Evolutionary conservation across 2,888 invertebrate genomes (phyloP), one percentile per base, ranked within the genome.

Genomic region (Acrocyrtus sp.): DNA sequence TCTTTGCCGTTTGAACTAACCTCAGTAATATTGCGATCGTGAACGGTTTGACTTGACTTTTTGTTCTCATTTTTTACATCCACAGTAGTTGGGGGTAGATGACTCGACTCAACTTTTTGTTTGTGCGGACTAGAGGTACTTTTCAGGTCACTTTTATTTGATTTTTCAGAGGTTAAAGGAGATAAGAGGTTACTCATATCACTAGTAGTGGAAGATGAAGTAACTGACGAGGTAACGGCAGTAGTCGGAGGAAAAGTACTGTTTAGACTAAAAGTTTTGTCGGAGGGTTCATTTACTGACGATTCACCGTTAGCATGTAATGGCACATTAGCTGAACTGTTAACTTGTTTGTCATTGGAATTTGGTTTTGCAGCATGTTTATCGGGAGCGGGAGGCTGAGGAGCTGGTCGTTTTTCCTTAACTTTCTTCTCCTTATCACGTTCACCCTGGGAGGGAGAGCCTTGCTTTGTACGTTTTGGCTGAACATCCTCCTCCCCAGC

Each of bases 331-430:
- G 68, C 76, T 67, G 76, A 63, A 73, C 69, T 68, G 62, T 70
- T 56, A 67, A 67, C 72, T 50, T 68, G 62, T 72, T 69, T 72
- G 58, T 61, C 65, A 50, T 60, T 68, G 48, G 51, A 60, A 48
- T 29, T 54, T 60, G 61, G 51, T 70, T 69, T 73, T 39, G 63
- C 63, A 56, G 57, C 50, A 53, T 76, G 74, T 41, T 68, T 68
- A 26, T 78, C 79, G 21, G 69, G 66, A 54, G 22, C 72, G 22
- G 81, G 80, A 47, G 81, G 81, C 43, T 77, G 70, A n/a, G 81
- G 80, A 27, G 81, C 80, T 29, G 80, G 80, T 56, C 80, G 75
- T 43, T 80, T 80, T 26, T 79, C 81, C 61, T 77, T 79, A 2
- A 54, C 72, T 66, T 75, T 77, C 56, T 75, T 77, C 41, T 79